phyloP scores from a whole-genome alignment of 2,888 invertebrate genomes.

The Peribatodes rhomboidaria region DNA sequence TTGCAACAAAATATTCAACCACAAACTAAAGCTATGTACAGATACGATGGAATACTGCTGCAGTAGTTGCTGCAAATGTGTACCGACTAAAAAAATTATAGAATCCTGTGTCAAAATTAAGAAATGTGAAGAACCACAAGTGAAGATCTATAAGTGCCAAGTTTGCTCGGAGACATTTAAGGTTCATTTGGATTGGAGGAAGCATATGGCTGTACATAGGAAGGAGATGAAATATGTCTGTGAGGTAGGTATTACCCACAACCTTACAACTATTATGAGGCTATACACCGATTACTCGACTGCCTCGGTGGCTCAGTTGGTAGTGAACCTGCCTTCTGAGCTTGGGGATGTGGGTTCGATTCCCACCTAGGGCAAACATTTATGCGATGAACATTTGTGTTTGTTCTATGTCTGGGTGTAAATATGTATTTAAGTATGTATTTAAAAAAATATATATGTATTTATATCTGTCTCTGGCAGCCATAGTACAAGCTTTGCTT shows the following conservation, averaged over 20 bases:
- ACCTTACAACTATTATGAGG: too few relatives aligned
- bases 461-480: too few relatives aligned
- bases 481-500: too few relatives aligned
- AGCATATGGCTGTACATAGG: slow-evolving; percentile 10
- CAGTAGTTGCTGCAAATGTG: not conserved
- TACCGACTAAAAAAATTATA: not conserved
- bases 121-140: not conserved
- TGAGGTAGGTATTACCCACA: slow-evolving; percentile 11
- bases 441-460: too few relatives aligned
- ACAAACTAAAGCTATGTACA: slow-evolving; percentile 5
- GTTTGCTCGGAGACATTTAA: slow-evolving; percentile 1
- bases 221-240: slow-evolving; percentile 15
- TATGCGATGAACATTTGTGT: too few relatives aligned
- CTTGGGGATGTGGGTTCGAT: too few relatives aligned
- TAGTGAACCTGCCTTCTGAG: too few relatives aligned
- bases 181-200: slow-evolving; percentile 6
- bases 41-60: slow-evolving; percentile 9
- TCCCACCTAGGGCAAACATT: too few relatives aligned
- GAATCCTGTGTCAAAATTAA: not conserved
- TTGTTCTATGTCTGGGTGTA: too few relatives aligned
- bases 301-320: too few relatives aligned
- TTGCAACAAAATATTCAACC: not conserved
- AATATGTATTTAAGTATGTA: too few relatives aligned
- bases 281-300: too few relatives aligned
- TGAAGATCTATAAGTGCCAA: not conserved